Evolutionary conservation across 2,113 vertebrate genomes (phyloP), one percentile per base, ranked within the genome.

Genomic region (Phasianus colchicus): DNA sequence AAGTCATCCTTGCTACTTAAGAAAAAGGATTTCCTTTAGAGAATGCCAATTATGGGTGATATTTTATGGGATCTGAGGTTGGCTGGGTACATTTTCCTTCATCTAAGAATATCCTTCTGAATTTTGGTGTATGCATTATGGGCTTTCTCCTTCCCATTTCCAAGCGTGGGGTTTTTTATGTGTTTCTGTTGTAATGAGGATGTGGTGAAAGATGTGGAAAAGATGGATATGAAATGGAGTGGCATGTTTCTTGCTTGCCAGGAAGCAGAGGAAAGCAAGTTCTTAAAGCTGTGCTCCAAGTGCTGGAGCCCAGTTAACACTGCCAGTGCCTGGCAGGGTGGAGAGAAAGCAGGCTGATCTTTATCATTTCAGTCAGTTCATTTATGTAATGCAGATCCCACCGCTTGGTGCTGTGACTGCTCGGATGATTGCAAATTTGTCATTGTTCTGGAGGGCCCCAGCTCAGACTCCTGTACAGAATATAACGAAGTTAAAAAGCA

Each of bases 71-170:
- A 50, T n/a, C 42, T 61, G 72, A 66, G 90, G 32, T 42, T 85
- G 66, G 71, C 52, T 96, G 86, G 63, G 66, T 94, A 73, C 86
- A 89, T 96, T 96, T 92, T 71, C 77, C 69, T 92, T 87, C 57
- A 11, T 64, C 82, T 92, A 78, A 92, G 81, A 85, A 86, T 84
- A 66, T 36, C 87, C 74, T 84, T 13, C 38, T 83, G 86, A 91
- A 80, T 83, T 87, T 67, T 76, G 60, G n/a, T 91, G 45, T 43
- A 6, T 13, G 38, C 36, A 7, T 14, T 20, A 6, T 4, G 30
- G 88, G 17, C 45, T 92, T 90, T 72, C 67, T 89, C 45, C 25
- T 76, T 72, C 42, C 65, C 30, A 4, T 88, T 60, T 61, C 87
- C 47, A 78, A 72, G 18, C 45, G 0, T 10, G 14, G 22, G 24